These are phyloP conservation scores for Leptoclinus maculatus DNA, from an alignment of 2,797 vertebrate species.

Conservation along the genomic window DNA sequence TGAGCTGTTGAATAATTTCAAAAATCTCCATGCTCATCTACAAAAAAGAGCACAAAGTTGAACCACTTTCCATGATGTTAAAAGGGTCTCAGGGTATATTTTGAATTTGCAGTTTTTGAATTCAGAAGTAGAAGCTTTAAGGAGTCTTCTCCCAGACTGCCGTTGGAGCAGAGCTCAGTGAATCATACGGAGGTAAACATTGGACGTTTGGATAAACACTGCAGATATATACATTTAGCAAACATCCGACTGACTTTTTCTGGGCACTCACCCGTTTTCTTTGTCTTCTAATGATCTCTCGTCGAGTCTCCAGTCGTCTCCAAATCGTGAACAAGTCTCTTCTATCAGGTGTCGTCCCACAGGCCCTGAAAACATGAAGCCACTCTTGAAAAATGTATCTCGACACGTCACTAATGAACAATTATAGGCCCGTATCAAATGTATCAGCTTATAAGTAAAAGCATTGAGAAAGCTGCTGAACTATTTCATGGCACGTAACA, in stretches of 20 bases:
- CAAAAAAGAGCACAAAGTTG: not conserved
- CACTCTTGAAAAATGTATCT: not conserved
- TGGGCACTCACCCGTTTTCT: not conserved
- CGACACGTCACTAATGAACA: not conserved
- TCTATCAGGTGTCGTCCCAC: not conserved
- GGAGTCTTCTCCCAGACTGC: not conserved
- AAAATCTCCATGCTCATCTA: not conserved
- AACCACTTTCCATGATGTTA: not conserved
- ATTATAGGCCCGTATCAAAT: not conserved
- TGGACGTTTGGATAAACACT: constrained; percentile 9
- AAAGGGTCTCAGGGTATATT: not conserved
- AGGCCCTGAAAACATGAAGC: not conserved
- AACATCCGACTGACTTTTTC: not conserved
- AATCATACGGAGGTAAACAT: not conserved
- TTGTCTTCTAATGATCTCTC: not conserved
- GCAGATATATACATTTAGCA: not conserved
- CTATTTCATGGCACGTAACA: not conserved
- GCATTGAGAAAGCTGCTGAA: not conserved
- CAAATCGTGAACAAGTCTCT: not conserved
- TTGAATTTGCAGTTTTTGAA: not conserved
- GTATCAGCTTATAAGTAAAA: not conserved
- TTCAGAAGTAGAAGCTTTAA: not conserved
- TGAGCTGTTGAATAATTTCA: not conserved
- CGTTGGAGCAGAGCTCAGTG: not conserved
- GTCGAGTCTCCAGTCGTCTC: not conserved